Percentiles rank a stretch among this genome's conserved stretches.
These are phyloP conservation scores for Branchinecta lynchi DNA, from an alignment of 1,140 invertebrate species.

Conservation along the genomic window DNA sequence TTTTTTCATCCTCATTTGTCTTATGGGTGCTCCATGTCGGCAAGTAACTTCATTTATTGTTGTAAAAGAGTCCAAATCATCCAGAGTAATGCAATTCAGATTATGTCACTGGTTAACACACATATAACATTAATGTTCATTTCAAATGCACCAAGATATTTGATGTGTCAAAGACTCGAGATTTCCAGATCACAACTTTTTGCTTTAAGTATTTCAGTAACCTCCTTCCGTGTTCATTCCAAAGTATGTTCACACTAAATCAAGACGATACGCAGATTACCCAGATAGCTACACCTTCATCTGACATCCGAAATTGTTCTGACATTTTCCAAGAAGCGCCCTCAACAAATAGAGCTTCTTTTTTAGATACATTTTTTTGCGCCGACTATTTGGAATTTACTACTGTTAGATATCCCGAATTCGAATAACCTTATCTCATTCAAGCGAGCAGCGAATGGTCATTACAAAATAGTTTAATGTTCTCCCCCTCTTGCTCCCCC, in stretches of 20 bases:
- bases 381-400: slow-evolving; percentile 1
- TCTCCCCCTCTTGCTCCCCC: neutral
- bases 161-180: no score
- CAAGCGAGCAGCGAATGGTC: neutral
- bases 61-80: slow-evolving; percentile 2
- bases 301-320: neutral
- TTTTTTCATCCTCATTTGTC: neutral
- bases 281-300: neutral
- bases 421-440: slow-evolving; percentile 7
- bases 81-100: slow-evolving; percentile 5
- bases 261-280: no score
- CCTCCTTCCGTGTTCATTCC: no score
- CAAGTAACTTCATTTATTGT: slow-evolving; percentile 6
- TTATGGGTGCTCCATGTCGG: neutral
- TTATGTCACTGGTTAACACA: slow-evolving; percentile 4
- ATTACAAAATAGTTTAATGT: slow-evolving; percentile 7
- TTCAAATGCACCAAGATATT: no score
- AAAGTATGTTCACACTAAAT: neutral
- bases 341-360: slow-evolving; percentile 6
- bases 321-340: slow-evolving; percentile 1
- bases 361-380: slow-evolving; percentile 2
- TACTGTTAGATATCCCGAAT: slow-evolving; percentile 1
- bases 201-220: no score
- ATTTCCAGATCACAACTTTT: no score
- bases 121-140: no score